A percentile compares a stretch with the other conserved stretches of the same genome.
phyloP scores from a whole-genome alignment of 2,797 vertebrate species.

The Channa striata region DNA sequence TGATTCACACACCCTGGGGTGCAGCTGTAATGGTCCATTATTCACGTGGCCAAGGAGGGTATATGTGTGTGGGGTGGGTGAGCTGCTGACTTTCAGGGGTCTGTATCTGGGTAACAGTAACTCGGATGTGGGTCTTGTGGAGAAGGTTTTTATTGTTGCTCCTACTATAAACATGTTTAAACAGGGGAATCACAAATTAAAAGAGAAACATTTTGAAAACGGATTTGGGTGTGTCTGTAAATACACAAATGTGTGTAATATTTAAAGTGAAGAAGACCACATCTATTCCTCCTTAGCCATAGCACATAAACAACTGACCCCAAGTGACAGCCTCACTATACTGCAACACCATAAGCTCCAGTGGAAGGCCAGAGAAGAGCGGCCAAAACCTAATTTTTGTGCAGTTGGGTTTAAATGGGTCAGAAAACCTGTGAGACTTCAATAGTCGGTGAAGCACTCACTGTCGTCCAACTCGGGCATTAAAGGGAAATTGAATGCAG shows the following conservation, averaged over 20 bases:
- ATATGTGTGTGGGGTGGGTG: constrained; percentile 24
- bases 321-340: constrained; percentile 49
- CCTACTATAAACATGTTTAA: constrained; percentile 13
- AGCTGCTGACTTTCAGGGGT: constrained; percentile 33
- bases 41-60: constrained; percentile 57
- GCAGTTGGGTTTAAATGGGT: constrained; percentile 64
- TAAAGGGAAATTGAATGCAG: constrained; percentile 76
- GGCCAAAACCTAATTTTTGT: constrained; percentile 37
- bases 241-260: neutral
- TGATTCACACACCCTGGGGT: constrained; percentile 70
- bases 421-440: constrained; percentile 48
- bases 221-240: neutral
- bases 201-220: constrained; percentile 3
- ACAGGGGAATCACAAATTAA: neutral
- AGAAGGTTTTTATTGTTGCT: constrained; percentile 10
- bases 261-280: constrained; percentile 36
- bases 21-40: constrained; percentile 68
- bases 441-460: constrained; percentile 47
- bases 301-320: constrained; percentile 51
- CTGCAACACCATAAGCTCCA: constrained; percentile 51
- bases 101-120: constrained; percentile 25
- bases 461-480: constrained; percentile 51
- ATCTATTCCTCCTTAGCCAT: constrained; percentile 33
- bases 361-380: constrained; percentile 22
- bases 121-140: constrained; percentile 1